Base-by-base conservation (phyloP, 2,113 vertebrate genomes). In the Pyxicephalus adspersus region DNA sequence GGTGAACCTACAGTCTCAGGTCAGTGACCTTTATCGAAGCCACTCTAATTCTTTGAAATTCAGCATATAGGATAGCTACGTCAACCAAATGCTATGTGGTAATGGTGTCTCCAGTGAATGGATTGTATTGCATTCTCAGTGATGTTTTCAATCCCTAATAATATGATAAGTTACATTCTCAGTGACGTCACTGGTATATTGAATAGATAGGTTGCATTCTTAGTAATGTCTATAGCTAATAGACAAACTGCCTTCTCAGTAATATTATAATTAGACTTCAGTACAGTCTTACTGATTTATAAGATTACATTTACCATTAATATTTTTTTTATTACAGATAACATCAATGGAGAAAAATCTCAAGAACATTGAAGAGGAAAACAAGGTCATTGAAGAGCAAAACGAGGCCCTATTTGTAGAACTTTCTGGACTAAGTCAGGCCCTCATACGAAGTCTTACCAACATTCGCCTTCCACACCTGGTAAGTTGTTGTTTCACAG, bases 311-410 rank as follows among this genome's bases (percentile, higher is more conserved):
- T 9, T 9, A 45, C 1, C 5, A 45, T 45, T 45, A 45, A 45
- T 45, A 2, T 34, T 85, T 6, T 73, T 16, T 71, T 50, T 80
- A 64, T n/a, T 8, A 18, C 87, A 99, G 98, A 98, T 99, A 89
- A 96, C 95, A 20, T 96, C 92, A 87, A 98, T 99, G 97, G 97
- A 99, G 89, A 98, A 96, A 86, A 99, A 98, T 90, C 92, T 99
- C 86, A 95, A 95, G 91, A 97, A 88, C 89, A 99, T 99, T 0
- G 97, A 99, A 84, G 95, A 98, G 23, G 98, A 99, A 86, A 99
- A 99, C 88, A 98, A 96, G 89, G 93, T 99, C 81, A 99, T 99
- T 0, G 98, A 99, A 87, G 96, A 98, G 90, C 98, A 99, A 93
- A 99, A 99, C 0, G 96, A 99, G 86, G 96, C 96, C 78, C 92